Evolutionary conservation across 2,797 vertebrate species (phyloP).

Genomic region (Channa striata): DNA sequence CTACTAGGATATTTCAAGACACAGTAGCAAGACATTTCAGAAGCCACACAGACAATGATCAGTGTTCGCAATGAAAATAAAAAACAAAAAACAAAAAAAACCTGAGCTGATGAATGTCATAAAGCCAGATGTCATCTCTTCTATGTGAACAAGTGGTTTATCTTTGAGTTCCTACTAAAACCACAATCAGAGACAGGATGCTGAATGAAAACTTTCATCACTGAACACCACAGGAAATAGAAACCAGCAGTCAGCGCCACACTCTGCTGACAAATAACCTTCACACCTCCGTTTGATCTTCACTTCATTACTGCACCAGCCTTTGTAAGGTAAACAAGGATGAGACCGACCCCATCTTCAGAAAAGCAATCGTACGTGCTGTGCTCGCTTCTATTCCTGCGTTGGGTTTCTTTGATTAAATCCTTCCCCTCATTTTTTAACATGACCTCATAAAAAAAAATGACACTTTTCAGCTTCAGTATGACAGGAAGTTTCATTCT

Average conservation of each 20-base stretch:
- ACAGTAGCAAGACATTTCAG: background rate
- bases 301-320: background rate
- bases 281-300: background rate
- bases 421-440: background rate
- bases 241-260: slow-evolving; percentile 2
- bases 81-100: too few species aligned
- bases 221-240: slow-evolving; percentile 12
- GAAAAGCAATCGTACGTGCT: background rate
- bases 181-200: slow-evolving; percentile 32
- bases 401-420: background rate
- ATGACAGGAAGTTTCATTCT: background rate
- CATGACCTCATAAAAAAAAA: background rate
- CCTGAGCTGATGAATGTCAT: too few species aligned
- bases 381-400: background rate
- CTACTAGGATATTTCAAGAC: background rate
- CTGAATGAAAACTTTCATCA: slow-evolving; percentile 19
- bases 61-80: too few species aligned
- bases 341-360: background rate
- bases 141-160: background rate
- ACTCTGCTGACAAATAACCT: background rate
- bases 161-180: slow-evolving; percentile 1
- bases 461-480: background rate
- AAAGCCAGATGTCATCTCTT: background rate
- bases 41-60: background rate
- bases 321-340: background rate